Percentiles rank a stretch among this genome's conserved stretches.
Conservation (phyloP, 1,140 invertebrate genomes). For the Plectus sambesii region DNA sequence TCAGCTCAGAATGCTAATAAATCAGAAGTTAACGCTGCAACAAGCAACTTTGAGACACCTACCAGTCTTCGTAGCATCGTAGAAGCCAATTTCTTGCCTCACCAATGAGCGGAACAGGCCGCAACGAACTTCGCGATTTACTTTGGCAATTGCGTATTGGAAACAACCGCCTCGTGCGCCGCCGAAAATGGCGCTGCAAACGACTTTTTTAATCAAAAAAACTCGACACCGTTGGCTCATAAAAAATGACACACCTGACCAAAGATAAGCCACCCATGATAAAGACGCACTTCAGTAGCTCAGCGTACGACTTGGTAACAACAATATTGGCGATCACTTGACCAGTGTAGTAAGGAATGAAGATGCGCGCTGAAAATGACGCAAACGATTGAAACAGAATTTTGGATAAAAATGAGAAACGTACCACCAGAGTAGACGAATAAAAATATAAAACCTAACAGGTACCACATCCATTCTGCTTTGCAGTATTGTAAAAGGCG, state of each 20-base stretch:
- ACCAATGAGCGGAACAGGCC: slow-evolving; percentile 32
- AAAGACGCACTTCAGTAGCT: slow-evolving; percentile 4
- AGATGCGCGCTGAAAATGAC: slow-evolving; percentile 29
- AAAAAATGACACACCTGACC: slow-evolving; percentile 17
- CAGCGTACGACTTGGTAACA: background rate
- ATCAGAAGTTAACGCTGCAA: background rate
- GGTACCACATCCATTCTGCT: slow-evolving; percentile 10
- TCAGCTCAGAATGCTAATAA: too few relatives aligned
- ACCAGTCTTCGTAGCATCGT: slow-evolving; percentile 29
- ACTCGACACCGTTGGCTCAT: slow-evolving; percentile 5
- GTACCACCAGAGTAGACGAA: slow-evolving; percentile 16
- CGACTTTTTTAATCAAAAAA: slow-evolving; percentile 2
- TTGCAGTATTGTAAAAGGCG: slow-evolving; percentile 8
- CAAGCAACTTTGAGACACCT: background rate
- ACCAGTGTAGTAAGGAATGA: slow-evolving; percentile 35
- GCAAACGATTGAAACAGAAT: background rate
- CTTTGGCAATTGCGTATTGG: slow-evolving; percentile 27
- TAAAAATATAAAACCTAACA: slow-evolving; percentile 15
- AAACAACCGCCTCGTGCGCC: slow-evolving; percentile 34
- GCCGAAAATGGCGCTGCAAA: slow-evolving; percentile 22
- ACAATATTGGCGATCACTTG: slow-evolving; percentile 36
- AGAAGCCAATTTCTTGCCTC: slow-evolving; percentile 33
- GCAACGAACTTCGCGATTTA: slow-evolving; percentile 20
- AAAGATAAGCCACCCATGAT: slow-evolving; percentile 7
- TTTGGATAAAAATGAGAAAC: slow-evolving; percentile 2